These are phyloP conservation scores for Tachysurus vachellii DNA, from an alignment of 2,113 vertebrate genomes.

Conservation along the genomic window DNA sequence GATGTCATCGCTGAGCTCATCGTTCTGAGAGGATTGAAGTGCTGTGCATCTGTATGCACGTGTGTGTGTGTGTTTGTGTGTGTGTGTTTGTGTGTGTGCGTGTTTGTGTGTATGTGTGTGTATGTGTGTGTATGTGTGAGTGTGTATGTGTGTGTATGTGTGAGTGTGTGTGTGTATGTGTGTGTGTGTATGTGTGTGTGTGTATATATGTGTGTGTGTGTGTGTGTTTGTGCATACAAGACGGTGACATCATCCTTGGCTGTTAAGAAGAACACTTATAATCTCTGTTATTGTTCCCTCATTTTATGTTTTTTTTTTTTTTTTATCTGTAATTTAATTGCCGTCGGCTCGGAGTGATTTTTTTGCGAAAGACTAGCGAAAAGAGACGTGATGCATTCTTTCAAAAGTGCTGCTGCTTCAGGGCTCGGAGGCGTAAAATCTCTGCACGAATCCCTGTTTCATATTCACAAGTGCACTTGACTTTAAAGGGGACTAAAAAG, in stretches of 20 bases:
- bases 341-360: conserved; percentile 4
- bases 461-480: conserved; percentile 24
- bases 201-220: too few species aligned
- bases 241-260: conserved; percentile 50
- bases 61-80: not conserved
- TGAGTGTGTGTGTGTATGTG: not conserved
- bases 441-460: not conserved
- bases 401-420: not conserved
- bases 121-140: too few species aligned
- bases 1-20: conserved; percentile 49
- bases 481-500: not conserved
- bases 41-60: not conserved
- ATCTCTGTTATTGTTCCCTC: conserved; percentile 9
- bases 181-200: too few species aligned
- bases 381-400: not conserved
- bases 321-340: not conserved
- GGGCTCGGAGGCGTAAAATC: not conserved
- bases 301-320: not conserved
- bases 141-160: too few species aligned
- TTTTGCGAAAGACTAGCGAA: not conserved
- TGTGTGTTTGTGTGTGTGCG: too few species aligned
- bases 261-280: not conserved
- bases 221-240: not conserved
- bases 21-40: conserved; percentile 32
- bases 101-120: too few species aligned